These are phyloP conservation scores for Anomalospiza imberbis DNA, from an alignment of 2,797 vertebrate species.

Conservation along the genomic window DNA sequence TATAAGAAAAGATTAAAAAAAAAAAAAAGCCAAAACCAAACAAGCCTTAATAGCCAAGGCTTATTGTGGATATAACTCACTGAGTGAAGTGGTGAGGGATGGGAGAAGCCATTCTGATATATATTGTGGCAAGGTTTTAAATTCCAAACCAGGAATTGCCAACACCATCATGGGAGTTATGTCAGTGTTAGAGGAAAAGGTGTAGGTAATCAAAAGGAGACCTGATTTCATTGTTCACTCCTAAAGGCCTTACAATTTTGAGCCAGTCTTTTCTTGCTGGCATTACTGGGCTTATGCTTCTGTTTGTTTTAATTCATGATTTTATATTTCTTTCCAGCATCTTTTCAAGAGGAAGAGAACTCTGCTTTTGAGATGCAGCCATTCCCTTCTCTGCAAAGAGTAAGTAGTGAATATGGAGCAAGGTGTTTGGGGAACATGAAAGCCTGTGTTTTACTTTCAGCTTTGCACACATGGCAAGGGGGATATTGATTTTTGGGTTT, in stretches of 20 bases:
- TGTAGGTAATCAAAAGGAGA: background rate
- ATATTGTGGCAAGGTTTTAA: background rate
- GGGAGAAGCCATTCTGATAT: background rate
- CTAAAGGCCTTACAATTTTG: background rate
- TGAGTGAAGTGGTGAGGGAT: background rate
- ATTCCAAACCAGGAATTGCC: background rate
- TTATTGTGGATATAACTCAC: background rate
- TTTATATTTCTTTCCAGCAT: conserved; percentile 75
- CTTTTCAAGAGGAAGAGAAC: conserved; percentile 84
- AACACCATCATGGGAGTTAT: accelerated
- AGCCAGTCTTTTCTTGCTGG: background rate
- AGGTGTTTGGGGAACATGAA: background rate
- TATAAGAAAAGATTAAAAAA: background rate
- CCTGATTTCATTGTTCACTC: background rate
- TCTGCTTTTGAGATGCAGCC: conserved; percentile 89
- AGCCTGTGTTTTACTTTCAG: background rate
- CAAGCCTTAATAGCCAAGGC: background rate
- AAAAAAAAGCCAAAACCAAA: background rate
- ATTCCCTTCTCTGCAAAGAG: conserved; percentile 92
- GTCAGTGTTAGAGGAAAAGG: background rate
- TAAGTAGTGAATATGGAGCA: conserved; percentile 60
- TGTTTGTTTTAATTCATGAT: background rate
- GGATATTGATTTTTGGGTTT: background rate
- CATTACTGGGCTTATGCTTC: background rate
- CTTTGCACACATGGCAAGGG: background rate